Conservation (phyloP, 2,888 invertebrate genomes). For the Diarsia rubi region DNA sequence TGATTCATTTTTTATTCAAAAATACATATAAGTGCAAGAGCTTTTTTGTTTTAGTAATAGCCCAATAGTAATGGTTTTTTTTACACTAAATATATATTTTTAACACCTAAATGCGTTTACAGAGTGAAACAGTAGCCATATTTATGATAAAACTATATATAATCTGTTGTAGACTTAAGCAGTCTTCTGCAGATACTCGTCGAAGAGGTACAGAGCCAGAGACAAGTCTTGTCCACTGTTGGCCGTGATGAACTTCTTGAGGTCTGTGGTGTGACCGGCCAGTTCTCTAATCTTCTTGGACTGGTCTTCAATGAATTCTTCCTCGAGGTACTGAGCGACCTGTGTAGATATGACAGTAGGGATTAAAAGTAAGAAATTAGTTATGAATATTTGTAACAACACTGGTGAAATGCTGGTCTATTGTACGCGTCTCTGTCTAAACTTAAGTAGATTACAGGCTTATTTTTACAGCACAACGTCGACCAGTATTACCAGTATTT, state of each 20-base stretch:
- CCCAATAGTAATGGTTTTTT: neutral
- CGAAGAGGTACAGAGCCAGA: slow-evolving; percentile 93
- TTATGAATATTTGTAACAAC: neutral
- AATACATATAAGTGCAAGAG: slow-evolving; percentile 9
- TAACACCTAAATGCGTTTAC: slow-evolving; percentile 1
- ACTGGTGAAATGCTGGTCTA: neutral
- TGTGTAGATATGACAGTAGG: slow-evolving; percentile 76
- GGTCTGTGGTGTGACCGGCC: slow-evolving; percentile 94
- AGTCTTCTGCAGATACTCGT: slow-evolving; percentile 91
- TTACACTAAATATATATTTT: slow-evolving; percentile 28
- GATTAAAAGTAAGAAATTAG: neutral
- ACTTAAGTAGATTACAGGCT: neutral
- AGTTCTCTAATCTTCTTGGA: slow-evolving; percentile 92
- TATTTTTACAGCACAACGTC: neutral
- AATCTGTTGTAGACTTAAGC: slow-evolving; percentile 70
- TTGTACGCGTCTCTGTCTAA: neutral
- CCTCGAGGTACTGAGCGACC: slow-evolving; percentile 94
- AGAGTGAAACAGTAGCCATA: slow-evolving; percentile 39
- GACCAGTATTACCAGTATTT: too few species aligned
- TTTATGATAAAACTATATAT: slow-evolving; percentile 30
- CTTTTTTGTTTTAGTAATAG: neutral
- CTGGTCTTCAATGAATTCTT: slow-evolving; percentile 94
- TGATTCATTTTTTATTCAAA: neutral
- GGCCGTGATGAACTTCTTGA: slow-evolving; percentile 92
- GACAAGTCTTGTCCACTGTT: slow-evolving; percentile 90